Conservation (phyloP, 2,113 vertebrate species). For the Phodopus roborovskii region DNA sequence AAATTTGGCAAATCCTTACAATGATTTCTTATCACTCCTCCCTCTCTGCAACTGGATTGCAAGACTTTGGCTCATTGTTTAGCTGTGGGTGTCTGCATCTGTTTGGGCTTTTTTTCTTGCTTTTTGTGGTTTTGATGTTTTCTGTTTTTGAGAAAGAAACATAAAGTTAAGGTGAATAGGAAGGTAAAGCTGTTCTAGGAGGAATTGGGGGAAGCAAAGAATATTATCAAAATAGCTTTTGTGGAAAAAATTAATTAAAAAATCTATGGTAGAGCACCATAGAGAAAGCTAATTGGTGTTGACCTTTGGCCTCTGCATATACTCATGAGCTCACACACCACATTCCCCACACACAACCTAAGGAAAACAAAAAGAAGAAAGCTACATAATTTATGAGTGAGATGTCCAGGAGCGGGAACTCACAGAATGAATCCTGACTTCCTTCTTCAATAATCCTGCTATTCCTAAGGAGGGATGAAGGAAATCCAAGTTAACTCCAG, state of each 20-base stretch:
- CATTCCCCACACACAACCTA: background rate
- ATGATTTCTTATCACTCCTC: background rate
- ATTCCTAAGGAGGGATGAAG: background rate
- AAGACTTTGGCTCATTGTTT: no score
- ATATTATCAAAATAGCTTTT: background rate
- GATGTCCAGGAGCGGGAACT: background rate
- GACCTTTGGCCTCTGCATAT: background rate
- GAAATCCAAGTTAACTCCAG: background rate
- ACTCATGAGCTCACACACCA: background rate
- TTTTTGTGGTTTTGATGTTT: background rate
- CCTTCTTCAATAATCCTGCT: background rate
- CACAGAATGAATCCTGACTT: background rate
- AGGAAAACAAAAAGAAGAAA: background rate
- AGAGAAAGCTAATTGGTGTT: background rate
- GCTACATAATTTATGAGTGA: background rate
- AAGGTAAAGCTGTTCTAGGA: background rate
- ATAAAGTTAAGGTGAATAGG: background rate
- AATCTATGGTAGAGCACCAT: background rate
- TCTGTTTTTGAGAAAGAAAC: background rate
- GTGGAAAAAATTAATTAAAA: background rate
- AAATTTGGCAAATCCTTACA: background rate
- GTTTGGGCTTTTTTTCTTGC: background rate
- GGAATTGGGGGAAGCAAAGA: background rate
- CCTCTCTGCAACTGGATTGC: no score
- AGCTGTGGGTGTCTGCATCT: no score